Evolutionary conservation across 1,140 invertebrate species (phyloP).

Genomic region (Steinernema feltiae): DNA sequence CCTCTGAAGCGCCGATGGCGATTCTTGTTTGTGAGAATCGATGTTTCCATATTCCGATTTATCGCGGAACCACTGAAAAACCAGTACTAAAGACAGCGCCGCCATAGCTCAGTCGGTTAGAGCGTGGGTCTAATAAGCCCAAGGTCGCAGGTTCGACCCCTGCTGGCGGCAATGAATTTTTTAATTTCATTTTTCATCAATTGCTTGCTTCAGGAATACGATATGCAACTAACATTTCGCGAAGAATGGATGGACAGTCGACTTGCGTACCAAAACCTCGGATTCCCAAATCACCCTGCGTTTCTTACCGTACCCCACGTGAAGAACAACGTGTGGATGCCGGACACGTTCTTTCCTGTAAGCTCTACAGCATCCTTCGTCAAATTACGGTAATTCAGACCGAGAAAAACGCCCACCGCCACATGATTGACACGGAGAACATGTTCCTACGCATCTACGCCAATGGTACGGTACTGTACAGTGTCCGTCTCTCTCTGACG

Average conservation of each 20-base stretch:
- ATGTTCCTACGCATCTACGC: conserved; percentile 39
- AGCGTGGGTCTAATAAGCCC: conserved; percentile 58
- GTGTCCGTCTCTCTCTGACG: conserved; percentile 30
- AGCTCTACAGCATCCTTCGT: neutral
- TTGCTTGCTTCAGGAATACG: conserved; percentile 34
- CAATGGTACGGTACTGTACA: conserved; percentile 38
- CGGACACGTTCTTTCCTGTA: conserved; percentile 40
- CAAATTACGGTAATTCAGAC: conserved; percentile 25
- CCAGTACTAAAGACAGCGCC: conserved; percentile 36
- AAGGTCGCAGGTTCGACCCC: conserved; percentile 58
- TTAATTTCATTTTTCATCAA: neutral
- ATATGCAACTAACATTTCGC: conserved; percentile 40
- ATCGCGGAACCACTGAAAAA: too few relatives aligned
- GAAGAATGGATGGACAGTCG: conserved; percentile 34
- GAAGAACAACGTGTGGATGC: conserved; percentile 40
- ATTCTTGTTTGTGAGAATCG: too few relatives aligned
- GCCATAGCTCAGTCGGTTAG: conserved; percentile 58
- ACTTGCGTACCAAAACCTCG: conserved; percentile 33
- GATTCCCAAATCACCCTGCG: conserved; percentile 21
- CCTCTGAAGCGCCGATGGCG: too few relatives aligned
- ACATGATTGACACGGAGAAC: conserved; percentile 39
- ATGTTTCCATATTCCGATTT: too few relatives aligned
- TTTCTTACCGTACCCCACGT: conserved; percentile 40
- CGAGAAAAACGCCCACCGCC: conserved; percentile 35
- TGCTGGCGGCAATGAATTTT: conserved; percentile 45